Evolutionary conservation across 2,113 vertebrate genomes (phyloP).

Genomic region (Thunnus thynnus): DNA sequence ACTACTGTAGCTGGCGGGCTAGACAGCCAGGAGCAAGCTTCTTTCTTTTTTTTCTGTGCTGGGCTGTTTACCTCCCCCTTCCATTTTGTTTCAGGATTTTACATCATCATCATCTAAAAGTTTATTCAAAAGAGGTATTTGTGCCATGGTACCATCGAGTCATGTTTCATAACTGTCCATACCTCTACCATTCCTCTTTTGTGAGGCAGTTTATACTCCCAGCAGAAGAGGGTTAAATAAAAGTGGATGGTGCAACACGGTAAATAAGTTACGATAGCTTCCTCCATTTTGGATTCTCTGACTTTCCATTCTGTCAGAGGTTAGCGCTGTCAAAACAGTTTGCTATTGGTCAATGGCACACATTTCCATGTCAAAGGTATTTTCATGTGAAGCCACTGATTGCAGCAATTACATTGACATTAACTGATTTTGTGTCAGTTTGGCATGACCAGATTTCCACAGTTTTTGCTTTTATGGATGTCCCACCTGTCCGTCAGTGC

Average conservation of each 20-base stretch:
- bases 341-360: background rate
- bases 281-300: background rate
- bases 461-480: background rate
- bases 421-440: no score
- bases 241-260: background rate
- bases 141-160: no score
- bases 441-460: background rate
- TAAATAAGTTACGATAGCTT: background rate
- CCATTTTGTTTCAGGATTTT: no score
- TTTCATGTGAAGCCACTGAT: background rate
- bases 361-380: background rate
- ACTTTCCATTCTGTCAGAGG: background rate
- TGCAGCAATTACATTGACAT: no score
- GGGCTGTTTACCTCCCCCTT: no score
- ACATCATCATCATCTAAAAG: no score
- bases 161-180: no score
- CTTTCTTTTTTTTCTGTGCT: no score
- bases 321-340: no score
- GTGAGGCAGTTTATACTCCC: background rate
- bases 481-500: slow-evolving; percentile 86
- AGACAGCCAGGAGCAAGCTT: background rate
- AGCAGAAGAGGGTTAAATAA: background rate
- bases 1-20: background rate
- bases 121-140: no score
- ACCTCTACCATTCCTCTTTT: no score